A percentile compares a stretch with the other conserved stretches of the same genome.
These are phyloP conservation scores for Tonatia bakeri DNA, from an alignment of 2,113 vertebrate genomes.

Conservation along the genomic window DNA sequence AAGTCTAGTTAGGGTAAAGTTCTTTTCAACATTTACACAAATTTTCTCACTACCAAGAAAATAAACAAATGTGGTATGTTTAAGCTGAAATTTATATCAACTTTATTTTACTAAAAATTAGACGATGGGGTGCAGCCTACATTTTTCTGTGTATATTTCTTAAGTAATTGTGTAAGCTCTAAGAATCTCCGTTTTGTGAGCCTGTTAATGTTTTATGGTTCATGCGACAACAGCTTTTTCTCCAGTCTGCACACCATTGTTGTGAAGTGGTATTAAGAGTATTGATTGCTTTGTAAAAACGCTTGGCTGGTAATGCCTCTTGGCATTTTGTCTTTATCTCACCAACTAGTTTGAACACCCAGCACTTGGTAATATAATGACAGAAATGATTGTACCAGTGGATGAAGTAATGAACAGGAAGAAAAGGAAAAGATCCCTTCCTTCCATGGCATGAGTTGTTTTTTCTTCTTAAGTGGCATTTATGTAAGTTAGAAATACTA, in stretches of 20 bases:
- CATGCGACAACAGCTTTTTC: conserved; percentile 39
- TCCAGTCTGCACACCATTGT: conserved; percentile 27
- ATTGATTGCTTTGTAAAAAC: neutral
- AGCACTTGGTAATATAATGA: conserved; percentile 60
- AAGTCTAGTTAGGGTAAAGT: neutral
- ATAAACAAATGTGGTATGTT: conserved; percentile 28
- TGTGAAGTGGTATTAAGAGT: neutral
- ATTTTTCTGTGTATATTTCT: conserved; percentile 35
- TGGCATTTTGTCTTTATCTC: neutral
- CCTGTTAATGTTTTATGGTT: conserved; percentile 14
- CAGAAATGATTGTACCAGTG: conserved; percentile 71
- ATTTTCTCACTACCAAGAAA: conserved; percentile 42
- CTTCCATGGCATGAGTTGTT: neutral
- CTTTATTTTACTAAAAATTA: conserved; percentile 28
- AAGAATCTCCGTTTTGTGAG: conserved; percentile 41
- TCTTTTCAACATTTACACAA: neutral
- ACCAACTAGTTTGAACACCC: neutral
- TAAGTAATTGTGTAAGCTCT: conserved; percentile 54
- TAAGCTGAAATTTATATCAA: conserved; percentile 8
- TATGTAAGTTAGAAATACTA: neutral
- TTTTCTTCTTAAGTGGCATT: neutral
- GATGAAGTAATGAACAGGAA: conserved; percentile 36
- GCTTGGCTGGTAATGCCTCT: neutral
- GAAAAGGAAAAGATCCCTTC: conserved; percentile 1
- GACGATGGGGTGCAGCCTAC: neutral